These are phyloP conservation scores for Moxostoma hubbsi DNA, from an alignment of 2,797 vertebrate species.

Conservation along the genomic window DNA sequence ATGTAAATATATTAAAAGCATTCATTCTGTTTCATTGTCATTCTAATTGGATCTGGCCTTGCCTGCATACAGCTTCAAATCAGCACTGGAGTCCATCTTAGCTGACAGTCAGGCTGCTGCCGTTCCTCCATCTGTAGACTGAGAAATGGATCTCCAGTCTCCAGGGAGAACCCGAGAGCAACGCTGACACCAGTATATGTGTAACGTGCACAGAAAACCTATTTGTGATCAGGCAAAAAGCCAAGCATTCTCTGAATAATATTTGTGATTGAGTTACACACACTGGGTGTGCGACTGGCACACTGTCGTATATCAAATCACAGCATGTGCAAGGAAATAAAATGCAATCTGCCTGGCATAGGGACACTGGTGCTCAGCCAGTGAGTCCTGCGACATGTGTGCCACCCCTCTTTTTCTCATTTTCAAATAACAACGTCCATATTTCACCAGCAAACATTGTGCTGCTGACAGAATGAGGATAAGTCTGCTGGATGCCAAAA, in stretches of 20 bases:
- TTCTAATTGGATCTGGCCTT: slow-evolving; percentile 15
- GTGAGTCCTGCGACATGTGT: slow-evolving; percentile 77
- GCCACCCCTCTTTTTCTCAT: slow-evolving; percentile 54
- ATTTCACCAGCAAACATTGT: slow-evolving; percentile 42
- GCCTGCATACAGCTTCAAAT: slow-evolving; percentile 47
- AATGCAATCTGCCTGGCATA: slow-evolving; percentile 69
- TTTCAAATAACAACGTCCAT: slow-evolving; percentile 41
- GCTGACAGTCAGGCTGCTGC: slow-evolving; percentile 54
- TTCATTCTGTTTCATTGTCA: neutral
- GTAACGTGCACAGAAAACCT: slow-evolving; percentile 66
- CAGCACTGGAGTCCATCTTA: slow-evolving; percentile 36
- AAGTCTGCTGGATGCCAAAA: slow-evolving; percentile 30
- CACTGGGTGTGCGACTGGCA: slow-evolving; percentile 65
- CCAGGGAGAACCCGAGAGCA: slow-evolving; percentile 56
- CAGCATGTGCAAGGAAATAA: slow-evolving; percentile 75
- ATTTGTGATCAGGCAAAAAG: slow-evolving; percentile 75
- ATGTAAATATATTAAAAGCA: slow-evolving; percentile 11
- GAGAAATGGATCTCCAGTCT: slow-evolving; percentile 72
- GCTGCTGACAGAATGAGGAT: slow-evolving; percentile 55
- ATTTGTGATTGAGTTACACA: slow-evolving; percentile 77
- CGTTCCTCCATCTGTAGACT: slow-evolving; percentile 61
- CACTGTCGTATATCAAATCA: slow-evolving; percentile 74
- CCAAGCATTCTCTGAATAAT: slow-evolving; percentile 79
- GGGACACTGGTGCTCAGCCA: slow-evolving; percentile 40
- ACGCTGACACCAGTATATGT: slow-evolving; percentile 60